phyloP scores from a whole-genome alignment of 2,797 vertebrate genomes.

The Chelon auratus region DNA sequence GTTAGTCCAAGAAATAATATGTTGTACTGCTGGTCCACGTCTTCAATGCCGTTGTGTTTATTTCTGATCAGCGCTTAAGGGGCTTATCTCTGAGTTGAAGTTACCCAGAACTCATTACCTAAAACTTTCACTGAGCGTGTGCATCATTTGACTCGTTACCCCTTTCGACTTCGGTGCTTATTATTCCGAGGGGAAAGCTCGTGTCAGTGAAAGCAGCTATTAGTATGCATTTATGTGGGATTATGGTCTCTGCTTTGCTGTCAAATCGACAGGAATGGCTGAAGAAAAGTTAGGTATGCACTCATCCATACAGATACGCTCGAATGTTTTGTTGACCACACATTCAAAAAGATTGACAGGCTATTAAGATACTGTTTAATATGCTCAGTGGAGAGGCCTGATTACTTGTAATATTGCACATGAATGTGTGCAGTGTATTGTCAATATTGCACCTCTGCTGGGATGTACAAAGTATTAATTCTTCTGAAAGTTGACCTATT shows the following conservation, averaged over 20 bases:
- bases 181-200: slow-evolving; percentile 26
- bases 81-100: slow-evolving; percentile 12
- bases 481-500: not conserved
- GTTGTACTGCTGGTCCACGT: slow-evolving; percentile 3
- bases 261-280: slow-evolving; percentile 23
- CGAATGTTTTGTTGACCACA: slow-evolving; percentile 42
- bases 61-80: slow-evolving; percentile 16
- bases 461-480: not conserved
- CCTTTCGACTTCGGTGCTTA: slow-evolving; percentile 29
- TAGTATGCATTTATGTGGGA: slow-evolving; percentile 33
- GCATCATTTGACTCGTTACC: slow-evolving; percentile 25
- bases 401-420: slow-evolving; percentile 7
- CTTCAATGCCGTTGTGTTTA: slow-evolving; percentile 10
- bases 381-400: slow-evolving; percentile 19
- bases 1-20: slow-evolving; percentile 11
- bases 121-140: slow-evolving; percentile 19
- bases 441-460: not conserved
- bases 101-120: slow-evolving; percentile 16
- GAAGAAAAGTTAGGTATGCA: slow-evolving; percentile 31
- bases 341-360: slow-evolving; percentile 24
- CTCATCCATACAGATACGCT: slow-evolving; percentile 26
- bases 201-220: slow-evolving; percentile 29
- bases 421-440: not conserved
- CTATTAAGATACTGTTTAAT: slow-evolving; percentile 48
- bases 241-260: slow-evolving; percentile 38